Base-by-base conservation (phyloP, 2,888 invertebrate genomes). In the Sussaba pulchella region DNA sequence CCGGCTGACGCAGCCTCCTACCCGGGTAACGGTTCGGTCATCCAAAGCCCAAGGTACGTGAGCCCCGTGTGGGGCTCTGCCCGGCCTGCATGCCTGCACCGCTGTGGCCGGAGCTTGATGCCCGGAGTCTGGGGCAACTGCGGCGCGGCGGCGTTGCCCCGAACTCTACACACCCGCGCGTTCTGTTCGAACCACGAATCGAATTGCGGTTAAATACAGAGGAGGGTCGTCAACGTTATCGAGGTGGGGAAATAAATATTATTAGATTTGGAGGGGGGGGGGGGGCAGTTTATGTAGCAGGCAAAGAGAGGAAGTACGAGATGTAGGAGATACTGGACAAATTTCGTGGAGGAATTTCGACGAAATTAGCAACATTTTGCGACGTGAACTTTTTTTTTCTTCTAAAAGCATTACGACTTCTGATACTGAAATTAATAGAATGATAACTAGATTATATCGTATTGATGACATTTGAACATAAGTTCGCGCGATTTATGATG, bases 1-100 rank as follows among this genome's bases (percentile, higher is more conserved):
- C 75, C 73, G 82, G 85, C 87, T 85, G 87, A 86, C 85, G 84
- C 86, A 85, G 85, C 84, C 77, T 78, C 70, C 70, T 31, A 59
- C 78, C 66, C 66, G 57, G 75, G 76, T 73, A 70, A 76, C 78
- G 31, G 73, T 76, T 66, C 81, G 70, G 78, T 76, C 81, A 76
- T 81, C 66, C 76, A 57, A 76, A 75, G 70, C 63, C 70, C 75
- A 73, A 74, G 54, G 71, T 77, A 78, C 66, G 69, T 64, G 74
- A 47, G 59, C 41, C 71, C 59, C 50, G 57, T 64, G 66, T 41
- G 45, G 10, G 21, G 31, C 41, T 69, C 52, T 52, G 67, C 41
- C 52, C 41, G n/a, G 52, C 41, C 14, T 54, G 54, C 69, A 54
- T 69, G 36, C 69, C 54, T 69, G 57, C 57, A 57, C 57, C 17